Conservation (phyloP, 2,797 vertebrate genomes). For the Molossus molossus region DNA sequence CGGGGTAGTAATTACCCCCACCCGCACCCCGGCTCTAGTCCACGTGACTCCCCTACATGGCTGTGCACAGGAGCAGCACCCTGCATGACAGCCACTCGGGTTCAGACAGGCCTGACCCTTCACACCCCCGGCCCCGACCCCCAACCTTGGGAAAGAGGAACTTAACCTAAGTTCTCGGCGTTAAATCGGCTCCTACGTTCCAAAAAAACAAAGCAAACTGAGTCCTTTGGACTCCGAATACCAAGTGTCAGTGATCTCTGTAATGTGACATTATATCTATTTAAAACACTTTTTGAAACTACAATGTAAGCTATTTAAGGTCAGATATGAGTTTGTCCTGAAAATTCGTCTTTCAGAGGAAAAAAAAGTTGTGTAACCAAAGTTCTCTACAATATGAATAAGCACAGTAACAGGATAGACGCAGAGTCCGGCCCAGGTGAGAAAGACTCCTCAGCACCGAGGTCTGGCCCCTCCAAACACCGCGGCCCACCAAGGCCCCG, state of each 20-base stretch:
- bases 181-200: neutral
- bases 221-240: neutral
- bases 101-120: neutral
- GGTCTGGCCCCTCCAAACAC: neutral
- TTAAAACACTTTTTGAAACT: conserved; percentile 51
- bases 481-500: fast-evolving
- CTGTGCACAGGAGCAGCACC: conserved; percentile 75
- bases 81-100: conserved; percentile 44
- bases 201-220: neutral
- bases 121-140: neutral
- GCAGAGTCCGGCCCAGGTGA: neutral
- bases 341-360: conserved; percentile 35
- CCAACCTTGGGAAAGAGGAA: neutral
- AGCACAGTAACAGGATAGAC: neutral
- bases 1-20: conserved; percentile 90
- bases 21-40: conserved; percentile 80
- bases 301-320: conserved; percentile 39
- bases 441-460: neutral
- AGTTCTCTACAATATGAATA: neutral
- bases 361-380: neutral
- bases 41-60: conserved; percentile 83
- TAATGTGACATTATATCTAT: neutral
- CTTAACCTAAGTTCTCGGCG: neutral
- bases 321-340: conserved; percentile 34
- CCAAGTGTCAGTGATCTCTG: conserved; percentile 29